Base-by-base conservation (phyloP, 2,797 vertebrate genomes). In the Cottoperca gobio region DNA sequence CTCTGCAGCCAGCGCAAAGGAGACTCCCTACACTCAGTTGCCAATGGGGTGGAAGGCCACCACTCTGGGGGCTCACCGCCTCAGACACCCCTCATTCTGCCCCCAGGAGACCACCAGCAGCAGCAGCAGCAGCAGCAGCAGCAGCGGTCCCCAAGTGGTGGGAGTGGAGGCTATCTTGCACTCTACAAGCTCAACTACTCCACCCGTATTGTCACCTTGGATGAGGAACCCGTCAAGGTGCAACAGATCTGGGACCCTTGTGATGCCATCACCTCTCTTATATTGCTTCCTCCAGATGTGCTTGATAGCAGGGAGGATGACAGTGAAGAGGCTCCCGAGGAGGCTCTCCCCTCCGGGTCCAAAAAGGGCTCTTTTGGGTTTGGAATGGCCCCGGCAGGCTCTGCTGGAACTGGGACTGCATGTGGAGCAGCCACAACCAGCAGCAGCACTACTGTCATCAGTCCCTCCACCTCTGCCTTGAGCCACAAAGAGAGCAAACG, bases 141-240 rank as follows among this genome's bases (percentile, higher is more conserved):
- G 74, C 86, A 88, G 59, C 85, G 86, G 92, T 93, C 93, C 83
- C 93, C 2, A 78, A 95, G 81, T 88, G 95, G 89, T 89, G 95
- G 89, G 46, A 91, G 94, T 71, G 97, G 97, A 61, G 98, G 98
- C 65, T 99, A 99, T 86, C 94, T 99, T 78, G 95, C 97, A 10
- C 97, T 99, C 89, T 99, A 98, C 91, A 99, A 98, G 86, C 96
- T 99, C 83, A 99, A 99, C 94, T 99, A 99, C 93, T 96, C 97
- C 76, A 99, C 97, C 43, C 96, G 97, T 63, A 97, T 99, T 70
- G 98, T 99, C 85, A 99, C 98, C 70, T 92, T 99, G 85, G 97
- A 99, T 73, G 97, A 99, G 86, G 97, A 99, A 66, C 98, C 98
- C 0, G 90, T 99, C 65, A 99, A 97, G 94, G 95, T 99, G 69